These are phyloP conservation scores for Anguilla marmorata DNA, from an alignment of 2,797 vertebrate species.

Conservation along the genomic window DNA sequence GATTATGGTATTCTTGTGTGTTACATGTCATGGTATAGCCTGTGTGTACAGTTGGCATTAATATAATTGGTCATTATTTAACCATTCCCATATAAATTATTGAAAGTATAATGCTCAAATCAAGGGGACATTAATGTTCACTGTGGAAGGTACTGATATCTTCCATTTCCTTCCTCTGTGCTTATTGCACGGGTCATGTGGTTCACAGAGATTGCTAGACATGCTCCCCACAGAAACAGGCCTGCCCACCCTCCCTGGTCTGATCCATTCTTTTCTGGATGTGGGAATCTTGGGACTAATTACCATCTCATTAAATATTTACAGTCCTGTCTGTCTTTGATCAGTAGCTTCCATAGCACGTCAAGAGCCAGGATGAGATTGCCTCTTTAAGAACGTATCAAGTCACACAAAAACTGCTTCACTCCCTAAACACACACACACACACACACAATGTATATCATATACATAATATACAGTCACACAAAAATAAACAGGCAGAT, in stretches of 20 bases:
- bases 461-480: no score
- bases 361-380: background rate
- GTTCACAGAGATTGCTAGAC: background rate
- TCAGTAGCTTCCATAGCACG: background rate
- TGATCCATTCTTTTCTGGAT: conserved; percentile 12
- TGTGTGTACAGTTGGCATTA: background rate
- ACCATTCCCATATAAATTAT: background rate
- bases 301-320: conserved; percentile 31
- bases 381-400: conserved; percentile 35
- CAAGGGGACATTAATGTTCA: background rate
- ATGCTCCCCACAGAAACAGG: background rate
- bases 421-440: background rate
- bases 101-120: background rate
- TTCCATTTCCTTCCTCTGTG: background rate
- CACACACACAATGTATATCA: background rate
- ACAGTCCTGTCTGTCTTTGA: conserved; percentile 15
- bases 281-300: background rate
- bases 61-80: background rate
- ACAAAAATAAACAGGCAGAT: no score
- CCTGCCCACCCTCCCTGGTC: background rate
- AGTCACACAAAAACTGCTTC: background rate
- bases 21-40: background rate
- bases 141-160: background rate
- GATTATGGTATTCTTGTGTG: no score
- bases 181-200: background rate